Conservation (phyloP, 2,113 vertebrate genomes). For the Chlorocebus sabaeus region DNA sequence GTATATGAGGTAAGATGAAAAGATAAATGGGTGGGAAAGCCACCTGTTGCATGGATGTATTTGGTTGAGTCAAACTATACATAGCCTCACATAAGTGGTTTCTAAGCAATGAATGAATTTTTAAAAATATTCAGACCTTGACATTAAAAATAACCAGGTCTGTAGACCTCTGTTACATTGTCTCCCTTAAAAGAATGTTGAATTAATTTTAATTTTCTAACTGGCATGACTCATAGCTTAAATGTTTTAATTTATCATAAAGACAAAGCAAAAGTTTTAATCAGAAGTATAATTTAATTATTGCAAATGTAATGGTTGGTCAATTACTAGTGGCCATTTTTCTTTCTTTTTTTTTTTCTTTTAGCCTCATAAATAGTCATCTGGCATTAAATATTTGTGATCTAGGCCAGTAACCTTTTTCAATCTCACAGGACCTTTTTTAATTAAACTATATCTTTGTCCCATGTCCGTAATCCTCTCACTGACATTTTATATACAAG, state of each 20-base stretch:
- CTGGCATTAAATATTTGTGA: slow-evolving; percentile 91
- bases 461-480: slow-evolving; percentile 89
- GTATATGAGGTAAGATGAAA: neutral
- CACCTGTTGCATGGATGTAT: neutral
- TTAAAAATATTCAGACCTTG: slow-evolving; percentile 38
- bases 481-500: slow-evolving; percentile 91
- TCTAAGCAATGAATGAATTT: slow-evolving; percentile 20
- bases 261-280: slow-evolving; percentile 76
- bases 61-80: neutral
- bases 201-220: slow-evolving; percentile 72
- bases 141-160: slow-evolving; percentile 49
- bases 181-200: slow-evolving; percentile 18
- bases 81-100: neutral
- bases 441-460: slow-evolving; percentile 91
- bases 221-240: slow-evolving; percentile 57
- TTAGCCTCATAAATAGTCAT: slow-evolving; percentile 88
- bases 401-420: slow-evolving; percentile 89
- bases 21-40: neutral
- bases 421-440: slow-evolving; percentile 88
- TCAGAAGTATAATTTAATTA: slow-evolving; percentile 79
- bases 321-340: slow-evolving; percentile 81
- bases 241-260: slow-evolving; percentile 75
- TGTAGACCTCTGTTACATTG: neutral
- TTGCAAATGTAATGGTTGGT: slow-evolving; percentile 80
- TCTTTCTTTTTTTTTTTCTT: slow-evolving; percentile 76